phyloP scores from a whole-genome alignment of 2,888 invertebrate species.

The Ditylenchus weischeri region DNA sequence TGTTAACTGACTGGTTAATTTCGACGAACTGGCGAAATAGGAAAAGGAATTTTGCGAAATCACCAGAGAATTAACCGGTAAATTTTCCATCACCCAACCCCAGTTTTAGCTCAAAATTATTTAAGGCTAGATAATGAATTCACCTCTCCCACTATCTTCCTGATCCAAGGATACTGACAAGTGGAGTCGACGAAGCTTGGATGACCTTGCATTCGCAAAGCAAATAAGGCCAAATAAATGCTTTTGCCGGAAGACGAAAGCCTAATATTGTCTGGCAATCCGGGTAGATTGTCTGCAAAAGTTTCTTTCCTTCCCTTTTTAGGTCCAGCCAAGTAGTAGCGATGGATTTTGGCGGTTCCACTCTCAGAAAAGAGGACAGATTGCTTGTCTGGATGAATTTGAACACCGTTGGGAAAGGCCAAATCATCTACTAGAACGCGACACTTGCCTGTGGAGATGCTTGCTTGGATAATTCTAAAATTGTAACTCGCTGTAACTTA shows the following conservation, averaged over 20 bases:
- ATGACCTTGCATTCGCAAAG: conserved; percentile 1
- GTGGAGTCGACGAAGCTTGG: conserved; percentile 7
- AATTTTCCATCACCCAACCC: too few species aligned
- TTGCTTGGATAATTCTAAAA: conserved; percentile 27
- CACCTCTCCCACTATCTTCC: conserved; percentile 8
- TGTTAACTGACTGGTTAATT: too few species aligned
- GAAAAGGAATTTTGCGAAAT: too few species aligned
- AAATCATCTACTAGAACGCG: conserved; percentile 26
- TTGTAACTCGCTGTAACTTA: background rate
- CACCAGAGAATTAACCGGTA: too few species aligned
- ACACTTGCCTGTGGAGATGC: conserved; percentile 22
- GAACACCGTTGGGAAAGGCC: conserved; percentile 30
- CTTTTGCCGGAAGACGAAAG: conserved; percentile 20
- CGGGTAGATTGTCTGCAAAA: conserved; percentile 33
- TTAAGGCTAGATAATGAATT: background rate
- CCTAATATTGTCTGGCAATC: conserved; percentile 33
- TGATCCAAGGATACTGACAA: background rate
- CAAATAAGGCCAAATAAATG: conserved; percentile 27
- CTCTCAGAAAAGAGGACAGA: conserved; percentile 23
- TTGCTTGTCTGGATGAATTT: conserved; percentile 29
- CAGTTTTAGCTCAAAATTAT: too few species aligned
- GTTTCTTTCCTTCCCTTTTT: conserved; percentile 29
- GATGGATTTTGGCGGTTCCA: conserved; percentile 14
- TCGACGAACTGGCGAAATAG: too few species aligned
- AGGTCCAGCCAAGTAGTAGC: conserved; percentile 28